These are phyloP conservation scores for Acromyrmex heyeri DNA, from an alignment of 1,140 invertebrate genomes.

Conservation along the genomic window DNA sequence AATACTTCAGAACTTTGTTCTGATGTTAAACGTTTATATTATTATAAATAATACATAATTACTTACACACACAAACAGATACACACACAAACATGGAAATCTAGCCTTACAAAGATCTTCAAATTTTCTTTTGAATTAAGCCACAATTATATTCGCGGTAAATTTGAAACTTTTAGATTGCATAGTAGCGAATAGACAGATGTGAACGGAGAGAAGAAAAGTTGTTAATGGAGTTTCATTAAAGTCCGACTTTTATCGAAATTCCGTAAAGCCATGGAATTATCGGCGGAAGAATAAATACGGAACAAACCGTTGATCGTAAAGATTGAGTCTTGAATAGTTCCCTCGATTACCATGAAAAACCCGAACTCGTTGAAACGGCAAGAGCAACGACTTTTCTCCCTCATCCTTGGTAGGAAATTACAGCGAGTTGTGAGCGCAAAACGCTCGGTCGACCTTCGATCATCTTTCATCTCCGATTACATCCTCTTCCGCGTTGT, in stretches of 20 bases:
- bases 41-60: conserved; percentile 21
- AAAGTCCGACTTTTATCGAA: conserved; percentile 19
- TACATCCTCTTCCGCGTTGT: background rate
- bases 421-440: conserved; percentile 31
- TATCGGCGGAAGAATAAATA: conserved; percentile 36
- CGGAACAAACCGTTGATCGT: conserved; percentile 9
- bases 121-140: background rate
- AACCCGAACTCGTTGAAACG: conserved; percentile 19
- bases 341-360: conserved; percentile 44
- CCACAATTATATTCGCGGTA: background rate
- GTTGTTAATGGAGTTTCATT: conserved; percentile 22
- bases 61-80: background rate
- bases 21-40: background rate
- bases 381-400: conserved; percentile 20
- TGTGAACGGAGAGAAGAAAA: background rate
- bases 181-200: background rate
- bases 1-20: background rate
- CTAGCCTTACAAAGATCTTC: background rate
- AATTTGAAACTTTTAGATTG: background rate
- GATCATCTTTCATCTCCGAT: conserved; percentile 55
- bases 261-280: conserved; percentile 21
- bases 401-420: background rate
- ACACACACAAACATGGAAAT: background rate
- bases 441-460: conserved; percentile 47
- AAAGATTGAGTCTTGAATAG: conserved; percentile 17